phyloP scores from a whole-genome alignment of 2,888 invertebrate species.

The Lacanobia oleracea region DNA sequence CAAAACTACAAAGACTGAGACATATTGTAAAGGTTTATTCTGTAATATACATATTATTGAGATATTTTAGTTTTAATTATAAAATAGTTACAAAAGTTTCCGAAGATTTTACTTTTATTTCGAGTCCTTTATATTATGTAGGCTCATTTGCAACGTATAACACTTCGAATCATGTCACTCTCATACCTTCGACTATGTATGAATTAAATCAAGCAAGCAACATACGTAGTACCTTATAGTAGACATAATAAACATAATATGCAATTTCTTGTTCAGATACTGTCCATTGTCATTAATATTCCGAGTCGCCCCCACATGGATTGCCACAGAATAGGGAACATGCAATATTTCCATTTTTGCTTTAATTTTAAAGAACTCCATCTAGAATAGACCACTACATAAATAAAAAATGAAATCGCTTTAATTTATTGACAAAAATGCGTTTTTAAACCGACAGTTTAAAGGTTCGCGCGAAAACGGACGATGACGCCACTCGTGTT shows the following conservation, averaged over 20 bases:
- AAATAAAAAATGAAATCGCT: no score
- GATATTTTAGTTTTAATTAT: conserved; percentile 60
- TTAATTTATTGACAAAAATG: no score
- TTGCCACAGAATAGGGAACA: no score
- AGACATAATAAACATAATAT: not conserved
- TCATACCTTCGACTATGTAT: not conserved
- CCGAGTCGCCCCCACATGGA: no score
- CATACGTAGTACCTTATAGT: not conserved
- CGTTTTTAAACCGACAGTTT: no score
- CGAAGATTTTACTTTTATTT: not conserved
- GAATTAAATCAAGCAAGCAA: conserved; percentile 16
- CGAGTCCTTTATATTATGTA: not conserved
- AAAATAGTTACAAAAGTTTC: conserved; percentile 39
- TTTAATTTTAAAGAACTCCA: no score
- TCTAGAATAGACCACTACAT: no score
- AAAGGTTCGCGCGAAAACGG: no score
- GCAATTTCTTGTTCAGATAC: not conserved
- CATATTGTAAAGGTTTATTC: conserved; percentile 14
- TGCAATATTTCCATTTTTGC: no score
- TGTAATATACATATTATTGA: conserved; percentile 45
- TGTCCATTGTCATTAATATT: no score
- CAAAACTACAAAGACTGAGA: conserved; percentile 24
- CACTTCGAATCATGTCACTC: not conserved
- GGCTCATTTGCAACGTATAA: not conserved
- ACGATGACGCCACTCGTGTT: no score